Conservation (phyloP, 2,113 vertebrate species). For the Struthidea cinerea region DNA sequence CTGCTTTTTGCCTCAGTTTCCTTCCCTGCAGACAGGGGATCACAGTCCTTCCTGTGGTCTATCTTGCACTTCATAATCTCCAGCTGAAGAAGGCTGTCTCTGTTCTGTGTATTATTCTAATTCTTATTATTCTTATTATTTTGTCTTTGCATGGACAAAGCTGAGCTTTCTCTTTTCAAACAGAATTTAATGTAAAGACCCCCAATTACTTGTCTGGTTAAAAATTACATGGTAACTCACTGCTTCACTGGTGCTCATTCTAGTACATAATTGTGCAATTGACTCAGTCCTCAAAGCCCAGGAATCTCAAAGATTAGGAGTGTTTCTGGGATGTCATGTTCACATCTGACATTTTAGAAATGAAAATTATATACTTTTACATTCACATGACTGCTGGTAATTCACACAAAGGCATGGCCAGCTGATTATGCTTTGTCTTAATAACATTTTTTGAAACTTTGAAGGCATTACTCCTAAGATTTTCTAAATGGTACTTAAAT, state of each 20-base stretch:
- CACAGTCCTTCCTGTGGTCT: not conserved
- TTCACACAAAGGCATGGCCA: not conserved
- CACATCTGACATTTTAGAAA: conserved; percentile 3
- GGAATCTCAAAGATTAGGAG: not conserved
- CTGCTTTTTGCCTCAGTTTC: not conserved
- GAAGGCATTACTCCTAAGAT: not conserved
- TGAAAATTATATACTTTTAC: not conserved
- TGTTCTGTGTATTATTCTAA: not conserved
- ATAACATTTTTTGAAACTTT: not conserved
- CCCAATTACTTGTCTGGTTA: not conserved
- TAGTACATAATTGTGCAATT: not conserved
- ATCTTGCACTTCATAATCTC: not conserved
- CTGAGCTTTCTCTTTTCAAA: not conserved
- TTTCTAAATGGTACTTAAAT: conserved; percentile 23
- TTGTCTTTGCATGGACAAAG: not conserved
- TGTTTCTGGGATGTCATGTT: not conserved
- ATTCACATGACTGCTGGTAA: not conserved
- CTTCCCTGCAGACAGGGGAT: not conserved
- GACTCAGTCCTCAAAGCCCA: not conserved
- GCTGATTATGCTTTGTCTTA: not conserved
- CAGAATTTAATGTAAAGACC: not conserved
- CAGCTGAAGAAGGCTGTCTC: not conserved
- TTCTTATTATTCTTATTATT: not conserved
- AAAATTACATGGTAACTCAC: not conserved
- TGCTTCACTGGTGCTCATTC: not conserved